phyloP scores from a whole-genome alignment of 2,888 invertebrate species.

The Synergus laeviventris region DNA sequence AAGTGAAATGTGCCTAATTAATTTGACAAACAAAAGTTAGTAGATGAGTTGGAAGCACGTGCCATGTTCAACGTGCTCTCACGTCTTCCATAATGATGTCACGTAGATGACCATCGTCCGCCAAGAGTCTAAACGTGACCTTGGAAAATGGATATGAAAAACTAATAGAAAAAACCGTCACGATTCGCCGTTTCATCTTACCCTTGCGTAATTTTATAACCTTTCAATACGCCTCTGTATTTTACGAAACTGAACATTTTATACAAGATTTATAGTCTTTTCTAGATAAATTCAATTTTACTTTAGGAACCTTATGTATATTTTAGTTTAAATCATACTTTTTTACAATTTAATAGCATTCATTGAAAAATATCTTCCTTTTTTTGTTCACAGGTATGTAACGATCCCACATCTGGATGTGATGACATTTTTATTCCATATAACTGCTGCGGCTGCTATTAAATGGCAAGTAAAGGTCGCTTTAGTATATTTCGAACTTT shows the following conservation, averaged over 20 bases:
- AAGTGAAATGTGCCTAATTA: slow-evolving; percentile 11
- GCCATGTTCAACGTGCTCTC: slow-evolving; percentile 29
- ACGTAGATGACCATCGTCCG: slow-evolving; percentile 38
- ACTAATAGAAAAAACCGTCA: slow-evolving; percentile 5
- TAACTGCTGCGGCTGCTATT: slow-evolving; percentile 11
- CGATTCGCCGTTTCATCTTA: slow-evolving; percentile 27
- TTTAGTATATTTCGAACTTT: slow-evolving; percentile 21
- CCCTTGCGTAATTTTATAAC: slow-evolving; percentile 20
- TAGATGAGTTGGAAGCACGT: slow-evolving; percentile 18
- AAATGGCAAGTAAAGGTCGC: slow-evolving; percentile 36
- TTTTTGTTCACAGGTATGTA: slow-evolving; percentile 33
- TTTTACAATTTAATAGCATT: not conserved
- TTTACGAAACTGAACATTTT: slow-evolving; percentile 5
- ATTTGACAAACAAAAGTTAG: slow-evolving; percentile 16
- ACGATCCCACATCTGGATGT: slow-evolving; percentile 1
- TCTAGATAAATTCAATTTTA: not conserved
- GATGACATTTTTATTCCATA: slow-evolving; percentile 26
- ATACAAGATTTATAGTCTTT: not conserved
- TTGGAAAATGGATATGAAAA: slow-evolving; percentile 14
- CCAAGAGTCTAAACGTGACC: slow-evolving; percentile 37
- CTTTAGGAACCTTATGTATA: not conserved
- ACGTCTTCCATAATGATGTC: slow-evolving; percentile 34
- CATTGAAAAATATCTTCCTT: not conserved
- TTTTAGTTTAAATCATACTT: not conserved
- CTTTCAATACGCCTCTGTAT: slow-evolving; percentile 18